Evolutionary conservation across 1,140 invertebrate species (phyloP).

Genomic region (Charaxes varanes): DNA sequence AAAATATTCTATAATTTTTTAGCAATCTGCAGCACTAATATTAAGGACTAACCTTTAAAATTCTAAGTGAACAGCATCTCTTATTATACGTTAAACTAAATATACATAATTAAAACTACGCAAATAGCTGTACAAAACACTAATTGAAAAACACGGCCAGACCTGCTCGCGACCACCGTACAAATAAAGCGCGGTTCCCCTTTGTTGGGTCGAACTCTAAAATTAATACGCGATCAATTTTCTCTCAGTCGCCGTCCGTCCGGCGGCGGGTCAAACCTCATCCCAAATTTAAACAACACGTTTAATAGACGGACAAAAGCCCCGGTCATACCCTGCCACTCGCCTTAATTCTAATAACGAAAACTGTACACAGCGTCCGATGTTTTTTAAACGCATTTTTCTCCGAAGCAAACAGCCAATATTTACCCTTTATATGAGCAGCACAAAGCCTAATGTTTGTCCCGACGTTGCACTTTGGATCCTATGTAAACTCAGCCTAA

Average conservation of each 20-base stretch:
- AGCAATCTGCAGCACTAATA: conserved; percentile 6
- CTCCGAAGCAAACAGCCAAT: conserved; percentile 59
- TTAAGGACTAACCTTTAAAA: too few relatives aligned
- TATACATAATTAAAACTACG: too few relatives aligned
- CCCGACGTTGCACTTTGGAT: conserved; percentile 64
- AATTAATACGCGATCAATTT: conserved; percentile 49
- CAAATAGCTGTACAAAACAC: too few relatives aligned
- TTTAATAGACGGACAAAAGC: conserved; percentile 43
- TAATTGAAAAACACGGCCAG: conserved; percentile 21
- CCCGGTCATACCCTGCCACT: conserved; percentile 25
- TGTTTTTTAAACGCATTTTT: conserved; percentile 68
- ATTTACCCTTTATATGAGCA: conserved; percentile 63
- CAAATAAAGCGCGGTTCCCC: conserved; percentile 29
- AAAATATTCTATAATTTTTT: not conserved
- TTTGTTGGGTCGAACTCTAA: conserved; percentile 40
- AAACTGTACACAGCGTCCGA: conserved; percentile 57
- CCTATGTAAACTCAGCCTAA: conserved; percentile 65
- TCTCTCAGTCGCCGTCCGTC: conserved; percentile 16
- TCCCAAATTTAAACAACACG: conserved; percentile 41
- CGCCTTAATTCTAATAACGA: conserved; percentile 64
- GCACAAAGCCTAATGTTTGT: conserved; percentile 67
- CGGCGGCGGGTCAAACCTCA: conserved; percentile 37
- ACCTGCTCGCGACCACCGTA: conserved; percentile 39
- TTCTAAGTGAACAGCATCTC: too few relatives aligned
- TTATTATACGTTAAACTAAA: too few relatives aligned